A percentile compares a stretch with the other conserved stretches of the same genome.
Conservation (phyloP, 2,888 invertebrate species). For the Pemphredon lugubris region DNA sequence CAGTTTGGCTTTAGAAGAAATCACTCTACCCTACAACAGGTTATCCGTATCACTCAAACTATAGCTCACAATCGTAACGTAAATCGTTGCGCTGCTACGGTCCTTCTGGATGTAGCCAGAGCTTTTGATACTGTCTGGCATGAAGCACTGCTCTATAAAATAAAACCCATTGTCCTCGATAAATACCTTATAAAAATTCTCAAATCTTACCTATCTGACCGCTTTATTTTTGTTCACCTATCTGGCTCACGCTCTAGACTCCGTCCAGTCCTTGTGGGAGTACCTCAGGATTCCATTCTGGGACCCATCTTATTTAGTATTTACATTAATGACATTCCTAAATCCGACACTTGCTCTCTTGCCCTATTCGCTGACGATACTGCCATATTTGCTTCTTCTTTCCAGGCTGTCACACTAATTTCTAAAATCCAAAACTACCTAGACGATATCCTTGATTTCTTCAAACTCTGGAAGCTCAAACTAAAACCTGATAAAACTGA, state of each 20-base stretch:
- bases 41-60: neutral
- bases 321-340: neutral
- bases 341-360: neutral
- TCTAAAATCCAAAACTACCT: neutral
- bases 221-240: neutral
- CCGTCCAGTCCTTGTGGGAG: neutral
- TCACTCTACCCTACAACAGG: neutral
- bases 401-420: neutral
- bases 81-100: neutral
- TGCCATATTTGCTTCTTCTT: neutral
- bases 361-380: conserved; percentile 2
- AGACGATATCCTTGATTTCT: neutral
- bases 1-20: neutral
- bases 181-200: no score
- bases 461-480: neutral
- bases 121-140: neutral
- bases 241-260: neutral
- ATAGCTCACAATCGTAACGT: neutral
- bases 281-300: neutral
- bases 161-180: no score
- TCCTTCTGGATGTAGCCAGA: neutral
- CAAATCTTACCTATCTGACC: no score
- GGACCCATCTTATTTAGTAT: neutral
- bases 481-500: neutral
- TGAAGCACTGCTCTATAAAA: neutral